Base-by-base conservation (phyloP, 2,113 vertebrate genomes). In the Bubo blakistoni region DNA sequence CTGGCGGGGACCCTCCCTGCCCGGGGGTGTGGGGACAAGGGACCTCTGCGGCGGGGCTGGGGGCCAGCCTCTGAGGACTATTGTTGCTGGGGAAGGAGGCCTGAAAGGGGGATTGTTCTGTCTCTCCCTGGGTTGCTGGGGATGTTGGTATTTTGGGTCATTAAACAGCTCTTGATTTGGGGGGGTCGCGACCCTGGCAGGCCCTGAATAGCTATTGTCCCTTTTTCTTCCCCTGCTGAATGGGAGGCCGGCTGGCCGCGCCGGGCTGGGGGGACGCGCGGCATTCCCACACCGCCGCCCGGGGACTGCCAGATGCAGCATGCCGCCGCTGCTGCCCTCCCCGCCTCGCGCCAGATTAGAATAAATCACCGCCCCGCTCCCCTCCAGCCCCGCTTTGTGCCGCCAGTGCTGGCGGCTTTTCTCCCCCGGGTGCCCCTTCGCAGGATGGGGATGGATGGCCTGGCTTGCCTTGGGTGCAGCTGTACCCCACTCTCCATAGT, bases 131-230 rank as follows among this genome's bases (percentile, higher is more conserved):
- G 86, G 86, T 93, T 97, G 94, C 96, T 96, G 97, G 97, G 98
- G 96, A 97, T 97, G 96, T 97, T 97, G 98, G 98, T 98, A 97
- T 98, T 98, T 98, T 97, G 97, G 98, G 97, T 98, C 97, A 98
- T 97, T 98, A 98, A 98, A 96, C 96, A 96, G 96, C 97, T 97
- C 89, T 93, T 93, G 95, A 98, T 97, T 94, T 97, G 97, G 97
- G 95, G 96, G 86, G 97, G 98, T 97, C 97, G 15, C 38, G 98
- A 98, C 98, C 98, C 97, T 97, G 96, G 97, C 97, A 96, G 91
- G 96, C 88, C 98, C 93, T 98, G 97, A 98, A 98, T 98, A 97
- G 97, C 96, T 97, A 97, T 98, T 98, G 98, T 98, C 97, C 95
- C 97, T 96, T 98, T 98, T 98, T 98, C 98, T 98, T 98, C 89